Conservation (phyloP, 2,113 vertebrate species). For the Xenus cinereus region DNA sequence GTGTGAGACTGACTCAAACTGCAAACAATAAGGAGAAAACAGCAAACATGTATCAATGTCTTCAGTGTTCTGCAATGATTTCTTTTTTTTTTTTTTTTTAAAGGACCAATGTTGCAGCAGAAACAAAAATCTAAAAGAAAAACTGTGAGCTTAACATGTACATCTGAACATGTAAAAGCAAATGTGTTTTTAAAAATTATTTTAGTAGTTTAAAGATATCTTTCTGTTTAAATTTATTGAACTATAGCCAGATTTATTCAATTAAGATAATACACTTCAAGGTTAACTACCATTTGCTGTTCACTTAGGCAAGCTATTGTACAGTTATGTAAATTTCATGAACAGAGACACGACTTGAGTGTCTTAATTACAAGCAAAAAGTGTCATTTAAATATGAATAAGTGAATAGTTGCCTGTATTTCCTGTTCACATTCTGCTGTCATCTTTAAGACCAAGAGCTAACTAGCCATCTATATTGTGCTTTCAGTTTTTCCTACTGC, state of each 20-base stretch:
- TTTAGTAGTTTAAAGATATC: slow-evolving; percentile 47
- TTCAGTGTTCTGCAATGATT: slow-evolving; percentile 40
- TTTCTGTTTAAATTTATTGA: slow-evolving; percentile 77
- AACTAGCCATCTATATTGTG: slow-evolving; percentile 42
- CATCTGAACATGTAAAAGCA: not conserved
- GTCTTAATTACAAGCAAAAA: slow-evolving; percentile 82
- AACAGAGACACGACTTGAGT: slow-evolving; percentile 77
- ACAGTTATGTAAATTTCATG: slow-evolving; percentile 80
- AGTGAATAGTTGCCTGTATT: slow-evolving; percentile 73
- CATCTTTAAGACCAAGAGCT: slow-evolving; percentile 65
- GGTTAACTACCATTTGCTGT: slow-evolving; percentile 84
- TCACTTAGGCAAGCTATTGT: slow-evolving; percentile 83
- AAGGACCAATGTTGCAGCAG: slow-evolving; percentile 11
- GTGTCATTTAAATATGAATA: slow-evolving; percentile 84
- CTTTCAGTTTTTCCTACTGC: slow-evolving; percentile 40
- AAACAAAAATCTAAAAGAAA: slow-evolving; percentile 19
- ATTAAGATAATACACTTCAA: slow-evolving; percentile 81
- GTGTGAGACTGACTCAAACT: slow-evolving; percentile 64
- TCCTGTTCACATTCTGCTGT: slow-evolving; percentile 70
- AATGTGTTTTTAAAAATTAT: slow-evolving; percentile 14
- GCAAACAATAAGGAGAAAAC: slow-evolving; percentile 68
- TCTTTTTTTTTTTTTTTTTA: not conserved
- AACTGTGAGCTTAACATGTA: not conserved
- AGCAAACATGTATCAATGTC: slow-evolving; percentile 61
- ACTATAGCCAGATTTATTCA: slow-evolving; percentile 79